These are phyloP conservation scores for Drosophila ananassae DNA, from an alignment of 1,140 invertebrate genomes.

Conservation along the genomic window DNA sequence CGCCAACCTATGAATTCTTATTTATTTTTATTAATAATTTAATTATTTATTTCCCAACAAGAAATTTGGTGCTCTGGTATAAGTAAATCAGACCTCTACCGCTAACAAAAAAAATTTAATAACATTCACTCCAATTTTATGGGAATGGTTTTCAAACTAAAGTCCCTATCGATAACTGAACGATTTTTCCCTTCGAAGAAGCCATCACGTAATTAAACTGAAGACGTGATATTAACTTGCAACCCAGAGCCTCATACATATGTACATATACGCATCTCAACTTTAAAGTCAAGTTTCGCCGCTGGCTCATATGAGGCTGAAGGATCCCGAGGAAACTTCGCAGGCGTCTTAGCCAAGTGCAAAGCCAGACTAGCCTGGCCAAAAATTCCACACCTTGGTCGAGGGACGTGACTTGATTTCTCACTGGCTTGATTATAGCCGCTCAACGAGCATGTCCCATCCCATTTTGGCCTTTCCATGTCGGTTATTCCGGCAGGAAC, in stretches of 20 bases:
- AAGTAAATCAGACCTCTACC: no score
- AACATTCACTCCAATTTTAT: no score
- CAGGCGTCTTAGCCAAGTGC: constrained; percentile 12
- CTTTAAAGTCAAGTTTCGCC: constrained; percentile 56
- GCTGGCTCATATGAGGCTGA: constrained; percentile 39
- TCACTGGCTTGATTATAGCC: constrained; percentile 68
- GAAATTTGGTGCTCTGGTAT: no score
- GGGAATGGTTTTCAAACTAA: no score
- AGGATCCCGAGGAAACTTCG: constrained; percentile 15
- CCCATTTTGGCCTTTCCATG: constrained; percentile 22
- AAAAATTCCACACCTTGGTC: constrained; percentile 69
- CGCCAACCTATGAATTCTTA: not conserved
- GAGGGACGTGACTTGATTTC: constrained; percentile 74
- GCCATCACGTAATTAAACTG: constrained; percentile 75
- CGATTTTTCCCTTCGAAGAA: constrained; percentile 35
- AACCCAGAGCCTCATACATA: constrained; percentile 26
- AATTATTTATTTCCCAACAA: not conserved
- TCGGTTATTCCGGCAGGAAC: constrained; percentile 24
- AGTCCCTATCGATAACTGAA: constrained; percentile 36
- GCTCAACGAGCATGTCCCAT: constrained; percentile 43
- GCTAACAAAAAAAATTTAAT: no score
- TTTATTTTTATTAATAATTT: not conserved
- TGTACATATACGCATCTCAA: constrained; percentile 37
- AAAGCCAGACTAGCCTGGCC: constrained; percentile 44
- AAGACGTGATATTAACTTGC: constrained; percentile 76